Base-by-base conservation (phyloP, 2,113 vertebrate species). In the Bos javanicus region DNA sequence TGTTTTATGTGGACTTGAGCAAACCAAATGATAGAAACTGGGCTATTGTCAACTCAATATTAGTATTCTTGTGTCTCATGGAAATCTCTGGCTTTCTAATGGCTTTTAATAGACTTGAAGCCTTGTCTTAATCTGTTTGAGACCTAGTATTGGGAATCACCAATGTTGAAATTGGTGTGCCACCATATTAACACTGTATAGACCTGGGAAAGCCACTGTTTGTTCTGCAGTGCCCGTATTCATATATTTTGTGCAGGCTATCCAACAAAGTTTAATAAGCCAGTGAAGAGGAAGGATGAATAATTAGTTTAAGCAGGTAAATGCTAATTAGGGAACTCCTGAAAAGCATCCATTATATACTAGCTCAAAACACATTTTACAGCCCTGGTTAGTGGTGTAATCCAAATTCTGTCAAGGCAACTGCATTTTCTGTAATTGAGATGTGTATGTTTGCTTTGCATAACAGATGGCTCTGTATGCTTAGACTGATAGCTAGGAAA, bases 401-500 rank as follows among this genome's bases (percentile, higher is more conserved):
- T 99, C 99, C 99, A 99, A 99, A 99, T 99, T 99, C 99, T 99
- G 99, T 99, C 99, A 99, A 99, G 99, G 99, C 99, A 99, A 99
- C 99, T 99, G 99, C 99, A 99, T 99, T 99, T 99, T 99, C 99
- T 99, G 99, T 99, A 99, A 99, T 99, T 99, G 99, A 99, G 99
- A 99, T 99, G 99, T 99, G 99, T 99, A 99, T 99, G 99, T 99
- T 99, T 99, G 99, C 99, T 99, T 99, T 99, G 99, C 98, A 99
- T 99, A 99, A 99, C 99, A 99, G 99, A 99, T 99, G 99, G 99
- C 99, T 99, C 99, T 99, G 99, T 99, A 99, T 99, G 99, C 99
- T 99, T 99, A 99, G 99, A 99, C 99, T 99, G 99, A 99, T 99
- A 99, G 99, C 99, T 99, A 99, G 99, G 99, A 99, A 99, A 99